Evolutionary conservation across 2,888 invertebrate species (phyloP).

Genomic region (Sepioteuthis lessoniana): DNA sequence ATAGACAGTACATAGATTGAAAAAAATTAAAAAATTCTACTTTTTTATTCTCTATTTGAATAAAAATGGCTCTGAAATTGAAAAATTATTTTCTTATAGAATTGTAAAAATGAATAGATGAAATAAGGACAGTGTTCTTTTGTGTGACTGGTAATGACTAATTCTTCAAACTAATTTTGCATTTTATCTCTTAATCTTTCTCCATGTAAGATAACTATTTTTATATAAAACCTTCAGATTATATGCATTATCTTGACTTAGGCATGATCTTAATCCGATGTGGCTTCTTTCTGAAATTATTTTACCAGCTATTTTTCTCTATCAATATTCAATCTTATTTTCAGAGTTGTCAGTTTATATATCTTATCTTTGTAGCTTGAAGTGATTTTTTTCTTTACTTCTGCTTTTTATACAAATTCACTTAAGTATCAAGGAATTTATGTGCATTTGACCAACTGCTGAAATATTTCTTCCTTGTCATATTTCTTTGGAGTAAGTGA

Average conservation of each 20-base stretch:
- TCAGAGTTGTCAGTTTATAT: not conserved
- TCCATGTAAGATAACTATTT: not conserved
- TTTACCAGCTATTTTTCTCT: not conserved
- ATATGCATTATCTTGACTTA: not conserved
- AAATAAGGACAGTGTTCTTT: not conserved
- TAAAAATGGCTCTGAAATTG: too few relatives aligned
- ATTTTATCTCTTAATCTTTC: not conserved
- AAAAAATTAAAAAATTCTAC: too few relatives aligned
- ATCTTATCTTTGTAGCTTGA: not conserved
- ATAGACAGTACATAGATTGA: too few relatives aligned
- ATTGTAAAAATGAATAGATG: too few relatives aligned
- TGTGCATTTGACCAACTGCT: not conserved
- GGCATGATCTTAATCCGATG: not conserved
- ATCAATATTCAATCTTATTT: not conserved
- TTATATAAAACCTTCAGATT: not conserved
- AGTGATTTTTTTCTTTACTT: not conserved
- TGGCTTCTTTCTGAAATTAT: not conserved
- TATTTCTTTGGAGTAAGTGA: not conserved
- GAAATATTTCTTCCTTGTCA: not conserved
- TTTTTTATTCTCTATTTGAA: too few relatives aligned
- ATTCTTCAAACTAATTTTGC: not conserved
- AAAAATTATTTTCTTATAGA: too few relatives aligned
- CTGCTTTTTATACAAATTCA: not conserved
- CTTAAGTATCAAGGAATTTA: not conserved
- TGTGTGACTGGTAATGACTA: not conserved